Percentiles rank a stretch among this genome's conserved stretches.
phyloP scores from a whole-genome alignment of 1,140 invertebrate species.

The Orussus abietinus region DNA sequence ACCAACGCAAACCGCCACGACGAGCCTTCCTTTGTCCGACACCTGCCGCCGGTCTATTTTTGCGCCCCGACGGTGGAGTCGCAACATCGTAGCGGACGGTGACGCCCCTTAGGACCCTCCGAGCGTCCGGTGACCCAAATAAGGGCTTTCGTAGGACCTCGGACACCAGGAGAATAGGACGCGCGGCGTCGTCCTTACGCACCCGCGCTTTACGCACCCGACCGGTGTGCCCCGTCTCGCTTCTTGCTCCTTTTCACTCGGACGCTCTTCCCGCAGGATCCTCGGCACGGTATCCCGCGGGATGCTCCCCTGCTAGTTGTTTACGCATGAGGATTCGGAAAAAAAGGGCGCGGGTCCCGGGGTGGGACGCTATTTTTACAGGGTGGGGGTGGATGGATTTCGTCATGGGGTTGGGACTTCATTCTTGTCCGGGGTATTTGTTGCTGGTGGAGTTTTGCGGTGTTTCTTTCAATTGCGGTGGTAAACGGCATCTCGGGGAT shows the following conservation, averaged over 20 bases:
- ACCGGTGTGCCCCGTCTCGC: not conserved
- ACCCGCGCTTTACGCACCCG: constrained; percentile 23
- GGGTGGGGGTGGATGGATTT: too few relatives aligned
- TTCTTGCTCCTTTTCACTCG: constrained; percentile 3
- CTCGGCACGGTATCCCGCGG: constrained; percentile 22
- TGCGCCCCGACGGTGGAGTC: constrained; percentile 28
- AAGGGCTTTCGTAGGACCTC: constrained; percentile 54
- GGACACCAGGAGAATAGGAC: constrained; percentile 44
- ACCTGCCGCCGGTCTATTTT: constrained; percentile 54
- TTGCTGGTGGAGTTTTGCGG: too few relatives aligned
- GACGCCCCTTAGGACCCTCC: constrained; percentile 20
- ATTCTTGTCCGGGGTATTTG: too few relatives aligned
- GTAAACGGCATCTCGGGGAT: too few relatives aligned
- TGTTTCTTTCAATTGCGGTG: too few relatives aligned
- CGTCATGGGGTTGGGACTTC: too few relatives aligned
- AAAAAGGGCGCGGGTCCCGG: too few relatives aligned
- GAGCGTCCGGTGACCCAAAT: constrained; percentile 48
- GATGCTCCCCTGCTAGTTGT: constrained; percentile 51
- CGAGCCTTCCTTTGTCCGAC: constrained; percentile 47
- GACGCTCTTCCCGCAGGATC: constrained; percentile 23
- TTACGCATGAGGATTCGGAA: constrained; percentile 44
- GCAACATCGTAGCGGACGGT: too few relatives aligned
- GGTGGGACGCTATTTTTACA: too few relatives aligned
- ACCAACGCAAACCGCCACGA: constrained; percentile 3
- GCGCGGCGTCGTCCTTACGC: constrained; percentile 23